phyloP scores from a whole-genome alignment of 1,140 invertebrate genomes.

The Drosophila ficusphila region DNA sequence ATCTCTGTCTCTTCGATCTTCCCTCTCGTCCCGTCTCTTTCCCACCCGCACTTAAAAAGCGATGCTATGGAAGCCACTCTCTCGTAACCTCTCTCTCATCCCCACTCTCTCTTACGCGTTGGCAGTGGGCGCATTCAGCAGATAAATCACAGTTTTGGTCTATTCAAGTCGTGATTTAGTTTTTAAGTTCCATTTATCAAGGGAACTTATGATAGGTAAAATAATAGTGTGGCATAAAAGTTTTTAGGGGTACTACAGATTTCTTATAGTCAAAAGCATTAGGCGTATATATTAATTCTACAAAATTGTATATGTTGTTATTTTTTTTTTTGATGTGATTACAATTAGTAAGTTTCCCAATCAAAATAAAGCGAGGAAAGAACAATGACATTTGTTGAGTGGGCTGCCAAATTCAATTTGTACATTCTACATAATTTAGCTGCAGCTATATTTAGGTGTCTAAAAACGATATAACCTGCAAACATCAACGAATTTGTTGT shows the following conservation, averaged over 20 bases:
- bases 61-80: constrained; percentile 34
- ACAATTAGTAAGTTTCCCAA: constrained; percentile 8
- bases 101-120: constrained; percentile 7
- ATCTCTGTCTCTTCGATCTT: constrained; percentile 1
- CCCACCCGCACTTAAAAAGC: constrained; percentile 1
- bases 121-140: constrained; percentile 29
- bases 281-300: background rate
- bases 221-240: too few species aligned
- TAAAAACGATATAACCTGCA: constrained; percentile 25
- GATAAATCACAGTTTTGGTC: background rate
- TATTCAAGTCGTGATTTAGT: constrained; percentile 2
- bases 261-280: background rate
- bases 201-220: too few species aligned
- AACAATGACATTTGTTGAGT: constrained; percentile 32
- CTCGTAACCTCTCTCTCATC: constrained; percentile 2
- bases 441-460: constrained; percentile 38
- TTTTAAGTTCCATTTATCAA: too few species aligned
- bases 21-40: background rate
- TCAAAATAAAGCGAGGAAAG: constrained; percentile 35
- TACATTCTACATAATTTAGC: constrained; percentile 37
- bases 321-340: background rate
- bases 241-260: too few species aligned
- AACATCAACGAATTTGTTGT: constrained; percentile 18
- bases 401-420: constrained; percentile 34
- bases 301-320: background rate